These are phyloP conservation scores for Cryptoleucopteryx plumbea DNA, from an alignment of 2,113 vertebrate genomes.

Conservation along the genomic window DNA sequence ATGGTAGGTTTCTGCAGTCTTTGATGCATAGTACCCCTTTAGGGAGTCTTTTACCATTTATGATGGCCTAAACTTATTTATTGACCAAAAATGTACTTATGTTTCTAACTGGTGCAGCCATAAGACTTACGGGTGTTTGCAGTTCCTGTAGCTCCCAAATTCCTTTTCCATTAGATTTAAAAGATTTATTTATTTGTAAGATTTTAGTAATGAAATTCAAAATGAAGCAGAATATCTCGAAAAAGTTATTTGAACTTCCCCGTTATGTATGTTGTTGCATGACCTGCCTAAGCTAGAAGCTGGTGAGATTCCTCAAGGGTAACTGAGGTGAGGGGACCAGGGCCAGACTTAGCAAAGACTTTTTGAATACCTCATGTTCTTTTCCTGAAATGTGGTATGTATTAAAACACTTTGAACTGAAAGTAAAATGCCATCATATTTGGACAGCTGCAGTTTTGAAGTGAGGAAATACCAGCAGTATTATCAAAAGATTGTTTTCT, in stretches of 20 bases:
- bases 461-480: background rate
- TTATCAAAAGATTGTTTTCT: background rate
- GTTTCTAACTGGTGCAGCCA: background rate
- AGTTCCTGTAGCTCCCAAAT: background rate
- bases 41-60: background rate
- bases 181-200: background rate
- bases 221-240: background rate
- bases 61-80: background rate
- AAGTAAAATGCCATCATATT: background rate
- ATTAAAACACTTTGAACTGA: background rate
- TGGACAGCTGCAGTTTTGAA: background rate
- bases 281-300: background rate
- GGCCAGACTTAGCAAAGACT: background rate
- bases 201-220: background rate
- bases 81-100: background rate
- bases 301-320: background rate
- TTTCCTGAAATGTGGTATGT: background rate
- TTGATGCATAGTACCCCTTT: background rate
- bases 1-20: background rate
- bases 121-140: background rate
- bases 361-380: background rate
- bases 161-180: background rate
- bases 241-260: background rate
- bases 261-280: background rate
- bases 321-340: background rate